Evolutionary conservation across 2,113 vertebrate genomes (phyloP).

Genomic region (Martes martes): DNA sequence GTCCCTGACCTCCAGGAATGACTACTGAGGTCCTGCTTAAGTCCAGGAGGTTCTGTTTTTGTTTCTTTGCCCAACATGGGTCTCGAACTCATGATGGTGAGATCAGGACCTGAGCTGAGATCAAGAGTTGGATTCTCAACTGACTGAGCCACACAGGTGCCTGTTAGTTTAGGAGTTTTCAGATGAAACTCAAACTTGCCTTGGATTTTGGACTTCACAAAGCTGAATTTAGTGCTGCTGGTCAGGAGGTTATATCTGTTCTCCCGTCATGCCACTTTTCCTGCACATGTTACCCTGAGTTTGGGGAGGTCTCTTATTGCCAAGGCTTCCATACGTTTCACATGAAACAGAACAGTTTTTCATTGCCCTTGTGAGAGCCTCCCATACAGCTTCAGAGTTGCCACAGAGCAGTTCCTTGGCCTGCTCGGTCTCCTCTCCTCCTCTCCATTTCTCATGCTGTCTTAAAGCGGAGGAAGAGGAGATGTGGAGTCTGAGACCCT

Average conservation of each 20-base stretch:
- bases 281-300: not conserved
- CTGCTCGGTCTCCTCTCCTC: not conserved
- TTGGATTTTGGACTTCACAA: not conserved
- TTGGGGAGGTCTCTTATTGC: not conserved
- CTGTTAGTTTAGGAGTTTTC: not conserved
- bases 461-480: not conserved
- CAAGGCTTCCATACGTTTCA: not conserved
- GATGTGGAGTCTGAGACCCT: not conserved
- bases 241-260: not conserved
- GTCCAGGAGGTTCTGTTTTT: not conserved
- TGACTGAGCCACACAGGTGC: not conserved
- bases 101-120: not conserved
- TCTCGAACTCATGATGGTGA: not conserved
- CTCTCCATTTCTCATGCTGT: not conserved
- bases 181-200: not conserved
- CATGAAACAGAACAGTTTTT: not conserved
- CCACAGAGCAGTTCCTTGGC: not conserved
- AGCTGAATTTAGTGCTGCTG: not conserved
- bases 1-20: not conserved
- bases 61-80: not conserved
- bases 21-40: not conserved
- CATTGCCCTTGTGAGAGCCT: not conserved
- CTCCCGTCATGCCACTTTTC: not conserved
- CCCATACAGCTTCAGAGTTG: not conserved
- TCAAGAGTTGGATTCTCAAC: not conserved